These are phyloP conservation scores for Erythrocebus patas DNA, from an alignment of 2,113 vertebrate genomes.

Conservation along the genomic window DNA sequence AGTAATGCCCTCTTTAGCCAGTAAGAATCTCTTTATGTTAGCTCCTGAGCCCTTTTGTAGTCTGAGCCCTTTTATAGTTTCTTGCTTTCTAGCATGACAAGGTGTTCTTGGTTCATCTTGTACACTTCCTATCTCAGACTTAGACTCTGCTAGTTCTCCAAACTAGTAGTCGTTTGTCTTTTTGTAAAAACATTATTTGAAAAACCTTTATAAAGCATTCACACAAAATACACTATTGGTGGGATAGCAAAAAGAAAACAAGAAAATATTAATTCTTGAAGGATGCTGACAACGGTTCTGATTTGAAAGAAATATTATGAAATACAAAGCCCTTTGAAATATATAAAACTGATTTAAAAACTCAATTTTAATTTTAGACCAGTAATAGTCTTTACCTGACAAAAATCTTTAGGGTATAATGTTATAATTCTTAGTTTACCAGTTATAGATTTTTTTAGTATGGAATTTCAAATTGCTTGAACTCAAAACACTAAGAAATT, in stretches of 20 bases:
- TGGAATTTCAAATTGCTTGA: conserved; percentile 18
- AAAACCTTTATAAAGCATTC: background rate
- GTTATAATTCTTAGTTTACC: conserved; percentile 4
- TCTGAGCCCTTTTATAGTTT: background rate
- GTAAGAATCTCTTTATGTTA: background rate
- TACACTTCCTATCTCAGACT: background rate
- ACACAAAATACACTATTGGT: background rate
- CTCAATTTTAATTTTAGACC: conserved; percentile 11
- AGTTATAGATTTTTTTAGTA: background rate
- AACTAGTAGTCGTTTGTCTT: background rate
- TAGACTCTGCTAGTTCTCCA: background rate
- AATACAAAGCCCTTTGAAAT: conserved; percentile 13
- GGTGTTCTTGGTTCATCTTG: background rate
- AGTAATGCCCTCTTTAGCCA: background rate
- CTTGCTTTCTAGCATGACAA: background rate
- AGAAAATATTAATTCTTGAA: conserved; percentile 8
- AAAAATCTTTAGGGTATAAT: conserved; percentile 13
- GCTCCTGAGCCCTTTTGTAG: background rate
- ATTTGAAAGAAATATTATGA: conserved; percentile 34
- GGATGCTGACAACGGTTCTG: background rate
- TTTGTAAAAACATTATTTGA: background rate
- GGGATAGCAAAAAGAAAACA: background rate
- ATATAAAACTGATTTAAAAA: conserved; percentile 22
- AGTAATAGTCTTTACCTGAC: background rate
- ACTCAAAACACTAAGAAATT: conserved; percentile 2